Conservation (phyloP, 2,797 vertebrate genomes). For the Nannoperca australis region DNA sequence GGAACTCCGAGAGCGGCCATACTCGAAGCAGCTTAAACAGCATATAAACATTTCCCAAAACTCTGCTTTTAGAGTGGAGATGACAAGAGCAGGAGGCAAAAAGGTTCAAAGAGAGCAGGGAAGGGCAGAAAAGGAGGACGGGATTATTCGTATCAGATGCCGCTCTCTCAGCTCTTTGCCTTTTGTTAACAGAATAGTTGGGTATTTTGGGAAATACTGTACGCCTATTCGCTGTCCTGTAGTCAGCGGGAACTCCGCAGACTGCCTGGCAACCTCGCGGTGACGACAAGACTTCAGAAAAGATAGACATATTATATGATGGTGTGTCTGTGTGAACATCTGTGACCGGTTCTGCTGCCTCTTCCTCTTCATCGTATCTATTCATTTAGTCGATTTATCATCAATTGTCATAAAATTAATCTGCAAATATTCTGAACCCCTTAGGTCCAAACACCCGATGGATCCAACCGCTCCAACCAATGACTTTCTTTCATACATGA, state of each 20-base stretch:
- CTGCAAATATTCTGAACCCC: neutral
- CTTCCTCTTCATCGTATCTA: neutral
- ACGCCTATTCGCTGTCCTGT: neutral
- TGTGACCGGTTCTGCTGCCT: neutral
- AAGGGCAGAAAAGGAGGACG: neutral
- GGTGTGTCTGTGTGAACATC: neutral
- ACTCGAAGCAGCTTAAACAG: constrained; percentile 5
- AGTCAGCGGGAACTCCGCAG: neutral
- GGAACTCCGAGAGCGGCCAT: neutral
- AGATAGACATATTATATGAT: neutral
- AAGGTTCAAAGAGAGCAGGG: neutral
- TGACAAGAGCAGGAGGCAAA: neutral
- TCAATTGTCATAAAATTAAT: neutral
- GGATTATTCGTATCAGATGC: constrained; percentile 8
- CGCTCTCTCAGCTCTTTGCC: neutral
- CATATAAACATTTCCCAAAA: neutral
- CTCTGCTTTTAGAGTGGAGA: constrained; percentile 1
- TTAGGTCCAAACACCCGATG: neutral
- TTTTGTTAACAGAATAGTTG: neutral
- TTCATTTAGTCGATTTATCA: neutral
- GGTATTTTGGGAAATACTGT: neutral
- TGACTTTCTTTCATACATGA: too few relatives aligned
- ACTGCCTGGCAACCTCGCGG: neutral
- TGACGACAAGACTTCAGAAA: neutral
- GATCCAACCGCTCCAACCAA: neutral